A percentile compares a stretch with the other conserved stretches of the same genome.
Conservation (phyloP, 2,797 vertebrate species). For the Atherinosoma microstoma region DNA sequence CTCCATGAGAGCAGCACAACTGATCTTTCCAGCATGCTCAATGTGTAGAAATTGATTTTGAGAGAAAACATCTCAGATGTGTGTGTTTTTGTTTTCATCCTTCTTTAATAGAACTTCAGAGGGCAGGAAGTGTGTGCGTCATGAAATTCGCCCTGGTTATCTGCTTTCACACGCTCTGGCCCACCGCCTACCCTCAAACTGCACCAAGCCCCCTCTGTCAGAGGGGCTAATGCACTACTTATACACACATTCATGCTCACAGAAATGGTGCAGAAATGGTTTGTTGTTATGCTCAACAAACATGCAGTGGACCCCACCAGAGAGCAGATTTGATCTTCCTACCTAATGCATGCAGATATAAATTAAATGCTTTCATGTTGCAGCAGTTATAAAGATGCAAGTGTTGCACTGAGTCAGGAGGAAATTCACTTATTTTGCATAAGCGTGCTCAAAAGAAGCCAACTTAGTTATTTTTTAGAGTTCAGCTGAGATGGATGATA, state of each 20-base stretch:
- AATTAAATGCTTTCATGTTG: slow-evolving; percentile 13
- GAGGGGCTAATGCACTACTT: slow-evolving; percentile 41
- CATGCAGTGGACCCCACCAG: slow-evolving; percentile 12
- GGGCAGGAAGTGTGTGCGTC: slow-evolving; percentile 83
- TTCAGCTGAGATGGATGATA: slow-evolving; percentile 3
- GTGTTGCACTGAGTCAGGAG: slow-evolving; percentile 17
- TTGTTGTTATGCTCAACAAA: neutral
- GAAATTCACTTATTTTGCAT: neutral
- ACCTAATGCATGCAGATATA: neutral
- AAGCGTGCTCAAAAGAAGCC: neutral
- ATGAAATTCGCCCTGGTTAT: slow-evolving; percentile 78
- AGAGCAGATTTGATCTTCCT: neutral
- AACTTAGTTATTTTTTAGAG: neutral
- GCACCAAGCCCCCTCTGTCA: slow-evolving; percentile 48
- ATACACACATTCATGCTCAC: neutral
- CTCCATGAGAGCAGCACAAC: slow-evolving; percentile 37
- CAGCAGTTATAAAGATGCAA: slow-evolving; percentile 14
- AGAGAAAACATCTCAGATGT: slow-evolving; percentile 77
- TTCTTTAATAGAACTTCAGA: slow-evolving; percentile 79
- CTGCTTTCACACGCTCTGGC: slow-evolving; percentile 82
- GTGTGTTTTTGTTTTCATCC: slow-evolving; percentile 76
- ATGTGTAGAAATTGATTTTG: slow-evolving; percentile 79
- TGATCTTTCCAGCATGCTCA: slow-evolving; percentile 59
- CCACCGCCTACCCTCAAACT: slow-evolving; percentile 62
- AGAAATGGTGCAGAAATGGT: slow-evolving; percentile 15